Evolutionary conservation across 1,140 invertebrate species (phyloP).

Genomic region (Calephelis nemesis): DNA sequence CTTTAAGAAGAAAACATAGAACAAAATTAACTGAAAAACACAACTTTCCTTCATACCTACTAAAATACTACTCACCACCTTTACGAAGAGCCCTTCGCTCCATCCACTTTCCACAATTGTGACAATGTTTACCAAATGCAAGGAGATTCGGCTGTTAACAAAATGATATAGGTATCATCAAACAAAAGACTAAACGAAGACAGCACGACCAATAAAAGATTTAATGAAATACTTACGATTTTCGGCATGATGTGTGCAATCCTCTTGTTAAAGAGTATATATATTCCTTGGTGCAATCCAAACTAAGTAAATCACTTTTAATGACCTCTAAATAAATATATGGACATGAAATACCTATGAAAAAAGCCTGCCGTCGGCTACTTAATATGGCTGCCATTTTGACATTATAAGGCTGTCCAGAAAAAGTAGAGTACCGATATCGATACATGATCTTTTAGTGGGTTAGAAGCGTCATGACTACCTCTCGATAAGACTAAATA

Average conservation of each 20-base stretch:
- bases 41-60: slow-evolving; percentile 5
- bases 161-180: slow-evolving; percentile 22
- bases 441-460: no score
- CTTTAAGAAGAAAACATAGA: slow-evolving; percentile 1
- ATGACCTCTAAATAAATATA: no score
- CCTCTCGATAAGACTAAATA: slow-evolving; percentile 10
- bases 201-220: slow-evolving; percentile 12
- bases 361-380: no score
- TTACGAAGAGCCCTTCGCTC: slow-evolving; percentile 20
- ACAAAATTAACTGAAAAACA: not conserved
- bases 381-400: no score
- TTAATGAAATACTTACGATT: slow-evolving; percentile 10
- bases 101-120: slow-evolving; percentile 23
- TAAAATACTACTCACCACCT: slow-evolving; percentile 21
- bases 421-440: no score
- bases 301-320: no score
- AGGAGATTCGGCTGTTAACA: slow-evolving; percentile 18
- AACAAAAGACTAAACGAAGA: slow-evolving; percentile 20
- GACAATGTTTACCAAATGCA: slow-evolving; percentile 22
- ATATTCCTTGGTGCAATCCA: no score
- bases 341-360: no score
- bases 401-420: no score
- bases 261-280: no score
- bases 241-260: not conserved
- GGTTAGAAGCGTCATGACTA: no score